A percentile compares a stretch with the other conserved stretches of the same genome.
Conservation (phyloP, 2,888 invertebrate species). For the Plagiodera versicolora region DNA sequence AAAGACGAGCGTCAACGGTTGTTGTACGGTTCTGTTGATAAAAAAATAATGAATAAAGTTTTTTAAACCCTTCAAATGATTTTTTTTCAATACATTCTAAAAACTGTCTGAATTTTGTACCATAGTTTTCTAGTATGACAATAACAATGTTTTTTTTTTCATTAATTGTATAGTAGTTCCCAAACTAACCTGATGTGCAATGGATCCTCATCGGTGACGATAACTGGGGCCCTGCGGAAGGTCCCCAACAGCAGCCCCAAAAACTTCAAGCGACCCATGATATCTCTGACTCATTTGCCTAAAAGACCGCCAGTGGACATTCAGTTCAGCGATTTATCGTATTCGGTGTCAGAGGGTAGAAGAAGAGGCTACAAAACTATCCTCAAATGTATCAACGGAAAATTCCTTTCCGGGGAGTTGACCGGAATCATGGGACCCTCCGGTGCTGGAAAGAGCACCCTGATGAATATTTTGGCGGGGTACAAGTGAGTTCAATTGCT, state of each 20-base stretch:
- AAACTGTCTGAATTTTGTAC: too few species aligned
- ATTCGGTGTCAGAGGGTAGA: conserved; percentile 84
- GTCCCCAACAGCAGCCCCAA: conserved; percentile 74
- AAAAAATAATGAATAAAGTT: too few species aligned
- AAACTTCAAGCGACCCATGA: conserved; percentile 71
- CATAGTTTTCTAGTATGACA: too few species aligned
- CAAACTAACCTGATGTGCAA: conserved; percentile 76
- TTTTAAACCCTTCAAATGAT: too few species aligned
- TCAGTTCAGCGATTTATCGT: conserved; percentile 84
- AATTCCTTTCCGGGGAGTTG: conserved; percentile 86
- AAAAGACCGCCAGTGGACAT: conserved; percentile 88
- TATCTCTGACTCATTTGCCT: conserved; percentile 77
- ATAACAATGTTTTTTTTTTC: too few species aligned
- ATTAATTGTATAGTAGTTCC: conserved; percentile 63
- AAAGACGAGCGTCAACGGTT: too few species aligned
- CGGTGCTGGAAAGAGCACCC: conserved; percentile 77
- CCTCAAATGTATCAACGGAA: conserved; percentile 81
- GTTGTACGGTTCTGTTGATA: too few species aligned
- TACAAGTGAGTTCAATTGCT: conserved; percentile 70
- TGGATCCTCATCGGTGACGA: conserved; percentile 58
- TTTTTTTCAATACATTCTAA: too few species aligned
- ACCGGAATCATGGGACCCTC: conserved; percentile 97
- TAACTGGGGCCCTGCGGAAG: conserved; percentile 60
- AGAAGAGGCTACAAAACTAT: conserved; percentile 78
- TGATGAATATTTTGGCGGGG: conserved; percentile 87